Conservation (phyloP, 2,113 vertebrate genomes). For the Nyctibius bracteatus region DNA sequence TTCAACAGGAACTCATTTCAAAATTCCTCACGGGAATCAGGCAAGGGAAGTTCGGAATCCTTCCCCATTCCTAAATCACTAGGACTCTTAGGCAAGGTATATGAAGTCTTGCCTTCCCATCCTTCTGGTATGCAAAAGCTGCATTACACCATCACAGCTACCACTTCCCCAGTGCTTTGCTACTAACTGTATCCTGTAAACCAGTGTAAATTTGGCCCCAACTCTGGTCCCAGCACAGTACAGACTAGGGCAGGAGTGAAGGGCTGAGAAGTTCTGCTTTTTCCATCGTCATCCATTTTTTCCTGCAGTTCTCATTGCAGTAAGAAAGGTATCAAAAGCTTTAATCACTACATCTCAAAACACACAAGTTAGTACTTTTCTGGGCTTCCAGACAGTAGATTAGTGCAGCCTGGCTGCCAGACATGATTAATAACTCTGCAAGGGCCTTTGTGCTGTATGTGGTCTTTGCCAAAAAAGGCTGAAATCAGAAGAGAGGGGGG, state of each 20-base stretch:
- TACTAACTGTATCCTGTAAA: not conserved
- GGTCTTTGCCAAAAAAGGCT: slow-evolving; percentile 71
- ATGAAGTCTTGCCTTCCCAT: not conserved
- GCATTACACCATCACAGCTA: not conserved
- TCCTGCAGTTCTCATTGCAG: not conserved
- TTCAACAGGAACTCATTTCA: not conserved
- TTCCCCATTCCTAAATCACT: not conserved
- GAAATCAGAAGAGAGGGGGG: slow-evolving; percentile 36
- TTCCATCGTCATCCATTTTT: not conserved
- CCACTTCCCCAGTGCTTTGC: not conserved
- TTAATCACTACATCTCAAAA: slow-evolving; percentile 46
- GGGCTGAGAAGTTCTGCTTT: not conserved
- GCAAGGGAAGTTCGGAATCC: not conserved
- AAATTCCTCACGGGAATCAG: not conserved
- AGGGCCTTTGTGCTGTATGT: slow-evolving; percentile 46
- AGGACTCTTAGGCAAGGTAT: not conserved
- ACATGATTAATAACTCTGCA: slow-evolving; percentile 75
- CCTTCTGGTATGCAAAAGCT: not conserved
- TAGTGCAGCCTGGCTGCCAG: slow-evolving; percentile 69
- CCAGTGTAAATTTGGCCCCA: not conserved
- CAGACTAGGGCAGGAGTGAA: not conserved
- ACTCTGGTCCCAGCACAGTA: not conserved
- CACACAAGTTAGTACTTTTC: not conserved
- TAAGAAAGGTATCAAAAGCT: slow-evolving; percentile 12
- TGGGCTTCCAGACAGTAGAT: slow-evolving; percentile 65